Conservation (phyloP, 2,113 vertebrate genomes). For the Triplophysa tibetana region DNA sequence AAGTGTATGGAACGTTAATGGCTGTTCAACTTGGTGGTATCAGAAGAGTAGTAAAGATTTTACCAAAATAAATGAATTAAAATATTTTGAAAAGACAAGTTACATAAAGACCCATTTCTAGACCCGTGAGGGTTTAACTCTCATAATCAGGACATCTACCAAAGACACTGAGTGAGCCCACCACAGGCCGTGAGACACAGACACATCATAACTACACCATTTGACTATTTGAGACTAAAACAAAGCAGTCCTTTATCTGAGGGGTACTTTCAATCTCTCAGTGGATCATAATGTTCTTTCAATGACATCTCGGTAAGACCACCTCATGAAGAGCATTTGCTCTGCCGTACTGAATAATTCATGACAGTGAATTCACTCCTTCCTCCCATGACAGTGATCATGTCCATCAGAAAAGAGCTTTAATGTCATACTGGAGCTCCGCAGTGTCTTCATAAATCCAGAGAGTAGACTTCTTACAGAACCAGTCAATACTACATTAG, state of each 20-base stretch:
- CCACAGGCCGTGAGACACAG: too few species aligned
- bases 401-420: constrained; percentile 55
- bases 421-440: constrained; percentile 40
- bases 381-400: constrained; percentile 56
- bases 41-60: neutral
- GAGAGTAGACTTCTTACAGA: constrained; percentile 17
- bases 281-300: constrained; percentile 14
- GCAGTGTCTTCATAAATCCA: constrained; percentile 33
- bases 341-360: constrained; percentile 56
- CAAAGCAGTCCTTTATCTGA: neutral
- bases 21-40: neutral
- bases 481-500: neutral
- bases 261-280: neutral
- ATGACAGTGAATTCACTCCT: constrained; percentile 50
- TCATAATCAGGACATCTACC: too few species aligned
- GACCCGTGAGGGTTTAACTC: neutral
- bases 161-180: neutral
- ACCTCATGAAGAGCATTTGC: constrained; percentile 36
- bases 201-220: neutral
- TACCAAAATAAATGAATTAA: neutral
- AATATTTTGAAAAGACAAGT: neutral
- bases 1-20: neutral
- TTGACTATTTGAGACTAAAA: neutral
- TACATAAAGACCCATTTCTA: neutral
- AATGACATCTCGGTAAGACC: constrained; percentile 8